Base-by-base conservation (phyloP, 2,888 invertebrate species). In the Malacosoma neustria region DNA sequence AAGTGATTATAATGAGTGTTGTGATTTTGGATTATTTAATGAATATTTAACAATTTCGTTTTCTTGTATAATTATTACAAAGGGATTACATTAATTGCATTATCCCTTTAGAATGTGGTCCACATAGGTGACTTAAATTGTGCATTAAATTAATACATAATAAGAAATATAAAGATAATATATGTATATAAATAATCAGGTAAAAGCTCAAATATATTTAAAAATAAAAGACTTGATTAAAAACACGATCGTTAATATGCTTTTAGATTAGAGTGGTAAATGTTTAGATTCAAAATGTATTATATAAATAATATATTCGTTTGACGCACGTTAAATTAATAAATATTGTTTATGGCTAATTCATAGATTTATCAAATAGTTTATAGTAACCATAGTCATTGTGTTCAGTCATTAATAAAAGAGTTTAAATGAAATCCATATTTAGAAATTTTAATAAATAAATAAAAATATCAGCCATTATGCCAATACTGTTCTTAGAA, bases 41-140 rank as follows among this genome's bases (percentile, higher is more conserved):
- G 47, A 49, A 44, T 36, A 49, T 49, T 34, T 49, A 43, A 41
- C 34, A 42, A 42, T 36, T 44, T 46, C 35, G 44, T 37, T 41
- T 41, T 40, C 38, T 38, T 34, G 11, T 31, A 7, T 31, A 32
- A 4, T 3, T 32, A 13, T 13, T 32, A 47, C 44, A 38, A 34
- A 48, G 37, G 58, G 54, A 59, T 67, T 61, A 12, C 11, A 6
- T 22, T 32, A 32, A 22, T 11, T 15, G 15, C 34, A 49, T 39
- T 48, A 46, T 47, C 64, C 76, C 64, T 55, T 75, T 84, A 82
- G 82, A 75, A 72, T 62, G 85, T 75, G 86, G 86, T 84, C 86
- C 86, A 86, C 61, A 22, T 82, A 85, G 77, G 80, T 82, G 82
- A 85, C 80, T 85, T 85, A 86, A 82, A 72, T 69, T 71, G 76